Conservation (phyloP, 30 jellyfish, hydroid and myxozoan species). For the Hydractinia echinata region DNA sequence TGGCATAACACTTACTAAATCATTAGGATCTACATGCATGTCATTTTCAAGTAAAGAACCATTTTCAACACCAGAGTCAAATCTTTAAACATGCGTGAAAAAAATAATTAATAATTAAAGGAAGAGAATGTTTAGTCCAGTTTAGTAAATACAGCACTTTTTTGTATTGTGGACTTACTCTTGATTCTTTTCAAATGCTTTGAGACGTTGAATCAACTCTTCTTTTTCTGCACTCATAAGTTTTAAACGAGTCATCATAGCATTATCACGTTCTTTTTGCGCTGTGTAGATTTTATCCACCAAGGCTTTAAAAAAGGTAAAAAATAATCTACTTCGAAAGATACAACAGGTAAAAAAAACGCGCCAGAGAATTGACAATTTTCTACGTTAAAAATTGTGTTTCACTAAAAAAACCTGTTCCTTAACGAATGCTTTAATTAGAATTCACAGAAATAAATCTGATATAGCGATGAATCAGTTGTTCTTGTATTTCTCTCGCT, state of each 20-base stretch:
- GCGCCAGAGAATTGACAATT: too few species aligned
- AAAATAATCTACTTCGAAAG: not conserved
- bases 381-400: too few species aligned
- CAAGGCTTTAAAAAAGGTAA: constrained; percentile 47
- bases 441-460: too few species aligned
- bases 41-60: constrained; percentile 61
- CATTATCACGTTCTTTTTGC: constrained; percentile 91
- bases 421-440: too few species aligned
- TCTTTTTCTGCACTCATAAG: constrained; percentile 75
- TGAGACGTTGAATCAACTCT: constrained; percentile 60
- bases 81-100: constrained; percentile 23
- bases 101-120: too few species aligned
- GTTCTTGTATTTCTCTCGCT: too few species aligned
- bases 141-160: too few species aligned
- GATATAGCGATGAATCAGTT: too few species aligned
- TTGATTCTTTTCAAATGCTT: constrained; percentile 51
- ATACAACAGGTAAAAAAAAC: not conserved
- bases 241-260: constrained; percentile 69
- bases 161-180: constrained; percentile 43
- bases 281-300: constrained; percentile 89
- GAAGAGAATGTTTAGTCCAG: too few species aligned
- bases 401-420: too few species aligned
- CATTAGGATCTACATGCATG: not conserved
- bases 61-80: constrained; percentile 93
- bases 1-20: not conserved